These are phyloP conservation scores for Poecilia velifera DNA, from an alignment of 2,797 vertebrate species.

Conservation along the genomic window DNA sequence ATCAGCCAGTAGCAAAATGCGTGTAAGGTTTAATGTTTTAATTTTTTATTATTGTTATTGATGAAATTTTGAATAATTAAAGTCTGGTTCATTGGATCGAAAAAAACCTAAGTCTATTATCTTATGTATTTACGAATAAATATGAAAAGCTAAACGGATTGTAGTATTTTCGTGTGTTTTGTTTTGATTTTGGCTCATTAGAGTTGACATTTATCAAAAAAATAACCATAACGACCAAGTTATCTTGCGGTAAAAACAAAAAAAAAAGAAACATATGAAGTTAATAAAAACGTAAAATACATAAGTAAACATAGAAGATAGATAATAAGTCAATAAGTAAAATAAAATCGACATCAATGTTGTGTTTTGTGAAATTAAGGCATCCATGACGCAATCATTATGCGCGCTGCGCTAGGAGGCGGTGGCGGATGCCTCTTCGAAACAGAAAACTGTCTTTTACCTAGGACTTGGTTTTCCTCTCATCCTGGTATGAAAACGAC, in stretches of 20 bases:
- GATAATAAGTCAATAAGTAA: not conserved
- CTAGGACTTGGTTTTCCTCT: conserved; percentile 37
- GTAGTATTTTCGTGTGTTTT: not conserved
- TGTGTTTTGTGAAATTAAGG: not conserved
- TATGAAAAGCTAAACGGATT: not conserved
- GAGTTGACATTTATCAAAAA: not conserved
- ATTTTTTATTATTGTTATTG: not conserved
- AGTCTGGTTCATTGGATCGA: not conserved
- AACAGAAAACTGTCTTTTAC: conserved; percentile 39
- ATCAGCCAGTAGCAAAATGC: not conserved
- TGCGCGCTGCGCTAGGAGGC: conserved; percentile 54
- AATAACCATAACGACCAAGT: not conserved
- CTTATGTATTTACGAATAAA: not conserved
- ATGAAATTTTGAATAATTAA: not conserved
- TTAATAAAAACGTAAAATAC: not conserved
- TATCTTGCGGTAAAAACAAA: not conserved
- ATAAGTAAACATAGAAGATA: not conserved
- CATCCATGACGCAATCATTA: conserved; percentile 57
- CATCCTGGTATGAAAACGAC: conserved; percentile 55
- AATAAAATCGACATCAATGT: not conserved
- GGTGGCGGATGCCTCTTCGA: conserved; percentile 66
- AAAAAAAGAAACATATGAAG: not conserved
- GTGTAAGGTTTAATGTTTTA: not conserved
- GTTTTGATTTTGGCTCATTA: not conserved
- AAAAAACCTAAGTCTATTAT: not conserved